Evolutionary conservation across 2,888 invertebrate species (phyloP), one percentile per base, ranked within the genome.

Genomic region (Dolomedes plantarius): DNA sequence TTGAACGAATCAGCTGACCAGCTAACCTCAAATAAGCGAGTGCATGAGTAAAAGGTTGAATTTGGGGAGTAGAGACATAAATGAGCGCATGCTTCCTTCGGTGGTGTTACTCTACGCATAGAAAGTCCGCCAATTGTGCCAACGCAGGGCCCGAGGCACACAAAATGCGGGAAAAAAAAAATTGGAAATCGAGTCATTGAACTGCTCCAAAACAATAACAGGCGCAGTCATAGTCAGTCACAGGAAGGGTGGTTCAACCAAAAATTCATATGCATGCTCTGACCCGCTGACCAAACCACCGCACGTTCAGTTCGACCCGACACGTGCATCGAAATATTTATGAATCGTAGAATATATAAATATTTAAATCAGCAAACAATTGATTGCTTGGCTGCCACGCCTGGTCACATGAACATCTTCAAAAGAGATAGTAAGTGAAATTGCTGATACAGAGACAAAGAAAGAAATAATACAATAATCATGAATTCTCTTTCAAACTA

Each of bases 11-110:
- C 23, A 23, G 11, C 23, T 56, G 56, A 23, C 56, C 56, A 23
- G 56, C 23, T 56, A 56, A 56, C 56, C 56, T 56, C 56, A 46
- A 46, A 46, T 16, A 46, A 46, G n/a, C n/a, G n/a, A n/a, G n/a
- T n/a, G n/a, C 46, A n/a, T 16, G 36, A 36, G 36, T 36, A 36
- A 46, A n/a, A 46, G 56, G 19, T 23, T 1, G 56, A 23, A 23
- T 56, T 1, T 23, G 5, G 3, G 19, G 3, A 56, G 56, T 19
- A 23, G 16, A 19, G 23, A 5, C 23, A n/a, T 56, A 23, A 23
- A 23, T 23, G 23, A 56, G 56, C 19, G 23, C 6, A 19, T 23
- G 6, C 23, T 9, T 11, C 2, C 5, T 56, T 16, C 3, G 56
- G 1, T 3, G 3, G 56, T 56, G 56, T n/a, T n/a, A n/a, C n/a